Base-by-base conservation (phyloP, 2,113 vertebrate species). In the Struthidea cinerea region DNA sequence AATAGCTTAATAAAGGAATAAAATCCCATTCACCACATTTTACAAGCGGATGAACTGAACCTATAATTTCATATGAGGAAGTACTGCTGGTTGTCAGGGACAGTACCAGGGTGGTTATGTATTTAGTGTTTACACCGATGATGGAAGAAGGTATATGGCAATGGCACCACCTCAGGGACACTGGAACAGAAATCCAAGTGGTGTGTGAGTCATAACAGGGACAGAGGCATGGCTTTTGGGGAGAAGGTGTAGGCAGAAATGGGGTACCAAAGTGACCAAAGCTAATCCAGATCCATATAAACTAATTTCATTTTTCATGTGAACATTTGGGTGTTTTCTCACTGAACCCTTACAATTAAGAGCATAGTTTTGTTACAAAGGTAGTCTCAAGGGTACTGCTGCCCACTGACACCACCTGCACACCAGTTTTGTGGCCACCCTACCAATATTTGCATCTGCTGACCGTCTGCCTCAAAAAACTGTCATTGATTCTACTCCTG, bases 11-110 rank as follows among this genome's bases (percentile, higher is more conserved):
- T 26, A 19, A 81, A 53, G 39, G 18, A 77, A 75, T 24, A 27
- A 0, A 52, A n/a, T 33, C 6, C 2, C 3, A 8, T 55, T 63
- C 57, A 2, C 6, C 9, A 30, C 16, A 3, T 59, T 75, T 57
- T 59, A 75, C 16, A 68, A 23, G 23, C 20, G 7, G 28, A 4
- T 61, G 61, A 86, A 69, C 8, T 64, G 10, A 13, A 82, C 20
- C 3, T 59, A 5, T 46, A 46, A 13, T 70, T 61, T 65, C 33
- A 28, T 8, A 9, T 11, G 7, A 89, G 27, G 22, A 56, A 60
- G 35, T 47, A 39, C 13, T 64, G 27, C 27, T 47, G 10, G 23
- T 42, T 89, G 26, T 4, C 24, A 79, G 33, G 12, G 26, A 64
- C 37, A 87, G 12, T 52, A 10, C 22, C 30, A 57, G 50, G 15